Base-by-base conservation (phyloP, 1,140 invertebrate species). In the Doryteuthis pealeii region DNA sequence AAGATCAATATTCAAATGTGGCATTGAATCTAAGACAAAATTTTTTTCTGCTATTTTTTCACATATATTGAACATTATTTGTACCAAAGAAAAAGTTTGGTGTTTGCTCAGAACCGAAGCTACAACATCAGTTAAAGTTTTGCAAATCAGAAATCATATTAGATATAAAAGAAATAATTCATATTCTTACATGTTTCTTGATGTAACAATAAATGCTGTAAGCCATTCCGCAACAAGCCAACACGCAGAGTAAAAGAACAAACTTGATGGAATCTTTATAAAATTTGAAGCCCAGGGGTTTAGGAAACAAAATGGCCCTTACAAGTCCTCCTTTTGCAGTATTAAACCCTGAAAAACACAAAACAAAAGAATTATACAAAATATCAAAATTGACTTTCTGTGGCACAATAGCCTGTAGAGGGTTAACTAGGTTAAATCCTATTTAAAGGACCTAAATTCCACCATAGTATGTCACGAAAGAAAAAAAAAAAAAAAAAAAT, bases 241-340 rank as follows among this genome's bases (percentile, higher is more conserved):
- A 93, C 35, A 91, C 76, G 1, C 92, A 92, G 28, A 98, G 87
- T 79, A 96, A 93, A 32, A 92, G 91, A 73, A 98, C 93, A 87
- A 97, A 97, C 83, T 94, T 95, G 81, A 96, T 93, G 1, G 95
- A 93, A 86, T 98, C 96, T 81, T 93, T 92, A 81, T 97, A 95
- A 86, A 98, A 98, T 83, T 95, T 93, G 85, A 96, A 95, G 81
- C 94, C 94, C 1, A 96, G 92, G 4, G 94, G 94, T 74, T 95
- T 95, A 1, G 96, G 96, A 85, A 94, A 97, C 88, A 98, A 90
- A 75, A 98, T 97, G 45, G 94, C 95, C 77, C 95, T 92, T 1
- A 98, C 94, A 22, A 98, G 88, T 77, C 93, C 92, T 74, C 96
- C 96, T 88, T 98, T 97, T 12, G 94, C 92, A 5, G 96, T 98